Conservation (phyloP, 1,140 invertebrate genomes). For the Solenopsis fugax region DNA sequence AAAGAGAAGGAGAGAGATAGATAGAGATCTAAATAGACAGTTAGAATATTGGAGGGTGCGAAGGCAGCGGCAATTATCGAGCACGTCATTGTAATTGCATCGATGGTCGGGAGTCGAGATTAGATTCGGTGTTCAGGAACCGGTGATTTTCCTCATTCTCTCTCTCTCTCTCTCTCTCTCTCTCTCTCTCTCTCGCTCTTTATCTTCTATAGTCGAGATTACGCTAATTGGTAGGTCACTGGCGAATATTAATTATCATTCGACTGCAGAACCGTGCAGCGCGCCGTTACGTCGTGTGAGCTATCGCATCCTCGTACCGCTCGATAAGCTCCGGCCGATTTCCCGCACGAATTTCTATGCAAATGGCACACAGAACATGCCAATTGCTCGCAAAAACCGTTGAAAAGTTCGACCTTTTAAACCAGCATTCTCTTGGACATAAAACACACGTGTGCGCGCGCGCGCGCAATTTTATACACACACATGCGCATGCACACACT, state of each 20-base stretch:
- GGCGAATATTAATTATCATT: constrained; percentile 73
- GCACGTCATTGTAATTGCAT: constrained; percentile 48
- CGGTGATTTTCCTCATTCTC: constrained; percentile 4
- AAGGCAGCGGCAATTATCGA: constrained; percentile 62
- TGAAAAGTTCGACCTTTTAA: background rate
- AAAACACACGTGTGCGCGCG: background rate
- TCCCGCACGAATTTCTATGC: constrained; percentile 40
- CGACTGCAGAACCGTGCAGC: constrained; percentile 47
- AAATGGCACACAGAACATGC: constrained; percentile 21
- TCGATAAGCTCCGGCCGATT: constrained; percentile 37
- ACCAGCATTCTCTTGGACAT: background rate
- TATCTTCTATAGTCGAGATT: constrained; percentile 28
- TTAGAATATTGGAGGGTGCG: constrained; percentile 42
- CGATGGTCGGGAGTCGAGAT: constrained; percentile 25
- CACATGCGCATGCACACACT: too few species aligned
- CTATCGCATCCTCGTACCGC: constrained; percentile 22
- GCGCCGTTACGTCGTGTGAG: constrained; percentile 24
- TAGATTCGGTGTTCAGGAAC: constrained; percentile 46
- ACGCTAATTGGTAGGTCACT: constrained; percentile 63
- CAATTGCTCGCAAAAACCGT: constrained; percentile 24
- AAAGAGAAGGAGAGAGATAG: background rate
- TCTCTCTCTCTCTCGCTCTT: constrained; percentile 16
- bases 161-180: background rate
- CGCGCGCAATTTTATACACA: too few species aligned
- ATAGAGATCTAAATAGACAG: background rate